phyloP scores from a whole-genome alignment of 2,797 vertebrate genomes.

The Australoheros facetus region DNA sequence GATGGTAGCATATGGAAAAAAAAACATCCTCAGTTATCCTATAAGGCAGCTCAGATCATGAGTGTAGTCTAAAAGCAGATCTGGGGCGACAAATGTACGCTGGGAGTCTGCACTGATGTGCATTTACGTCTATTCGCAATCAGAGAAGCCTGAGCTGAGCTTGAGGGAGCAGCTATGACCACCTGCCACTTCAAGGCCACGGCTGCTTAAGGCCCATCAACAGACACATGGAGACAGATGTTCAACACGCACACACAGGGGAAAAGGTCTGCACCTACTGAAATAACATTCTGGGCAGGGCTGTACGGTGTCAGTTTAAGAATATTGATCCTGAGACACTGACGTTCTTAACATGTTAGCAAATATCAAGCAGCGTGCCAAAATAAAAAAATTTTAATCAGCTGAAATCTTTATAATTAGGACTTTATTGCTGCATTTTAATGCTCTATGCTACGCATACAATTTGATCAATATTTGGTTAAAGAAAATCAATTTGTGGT shows the following conservation, averaged over 20 bases:
- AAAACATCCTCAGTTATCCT: slow-evolving; percentile 8
- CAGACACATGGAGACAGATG: slow-evolving; percentile 65
- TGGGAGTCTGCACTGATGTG: not conserved
- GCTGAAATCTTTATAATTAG: not conserved
- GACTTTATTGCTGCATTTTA: not conserved
- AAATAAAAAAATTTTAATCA: not conserved
- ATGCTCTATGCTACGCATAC: not conserved
- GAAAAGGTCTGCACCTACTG: not conserved
- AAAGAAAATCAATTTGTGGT: not conserved
- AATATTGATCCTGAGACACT: not conserved
- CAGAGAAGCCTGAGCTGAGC: slow-evolving; percentile 40
- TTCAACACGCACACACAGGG: slow-evolving; percentile 29
- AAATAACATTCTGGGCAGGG: slow-evolving; percentile 8
- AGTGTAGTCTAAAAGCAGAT: slow-evolving; percentile 20
- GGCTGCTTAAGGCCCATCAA: slow-evolving; percentile 29
- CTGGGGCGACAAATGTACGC: slow-evolving; percentile 10
- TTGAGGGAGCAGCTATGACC: slow-evolving; percentile 54
- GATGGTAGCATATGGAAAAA: slow-evolving; percentile 15
- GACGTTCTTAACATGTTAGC: not conserved
- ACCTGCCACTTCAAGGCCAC: slow-evolving; percentile 69
- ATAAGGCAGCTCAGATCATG: not conserved
- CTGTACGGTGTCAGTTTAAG: not conserved
- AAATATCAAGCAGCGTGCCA: not conserved
- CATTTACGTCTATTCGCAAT: slow-evolving; percentile 28
- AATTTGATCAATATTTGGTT: not conserved